Percentiles rank a stretch among this genome's conserved stretches.
These are phyloP conservation scores for Ochotona curzoniae DNA, from an alignment of 2,113 vertebrate genomes.

Conservation along the genomic window DNA sequence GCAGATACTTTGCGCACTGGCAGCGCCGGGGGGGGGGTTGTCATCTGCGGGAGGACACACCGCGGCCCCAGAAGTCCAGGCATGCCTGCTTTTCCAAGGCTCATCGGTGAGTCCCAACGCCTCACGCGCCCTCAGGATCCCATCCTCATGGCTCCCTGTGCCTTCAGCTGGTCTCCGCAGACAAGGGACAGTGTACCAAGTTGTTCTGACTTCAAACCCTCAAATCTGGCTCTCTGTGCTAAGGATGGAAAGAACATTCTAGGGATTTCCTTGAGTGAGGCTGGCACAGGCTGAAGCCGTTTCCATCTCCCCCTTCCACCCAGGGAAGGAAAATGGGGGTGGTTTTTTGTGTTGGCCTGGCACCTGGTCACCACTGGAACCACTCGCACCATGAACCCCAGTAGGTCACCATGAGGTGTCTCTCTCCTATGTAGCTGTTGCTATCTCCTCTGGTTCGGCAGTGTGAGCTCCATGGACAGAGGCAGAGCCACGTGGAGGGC, in stretches of 20 bases:
- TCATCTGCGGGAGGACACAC: background rate
- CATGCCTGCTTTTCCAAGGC: background rate
- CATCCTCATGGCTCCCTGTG: background rate
- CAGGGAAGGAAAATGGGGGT: background rate
- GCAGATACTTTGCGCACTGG: background rate
- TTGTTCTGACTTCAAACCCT: background rate
- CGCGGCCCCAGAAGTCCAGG: background rate
- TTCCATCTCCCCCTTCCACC: background rate
- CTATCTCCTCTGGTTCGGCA: background rate
- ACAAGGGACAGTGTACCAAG: background rate
- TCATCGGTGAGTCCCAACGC: background rate
- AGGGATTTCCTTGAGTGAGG: background rate
- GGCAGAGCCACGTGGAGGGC: background rate
- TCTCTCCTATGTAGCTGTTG: background rate
- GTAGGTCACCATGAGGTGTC: background rate
- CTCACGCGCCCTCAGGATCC: background rate
- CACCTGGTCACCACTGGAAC: background rate
- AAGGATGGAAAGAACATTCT: background rate
- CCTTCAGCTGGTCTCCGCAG: background rate
- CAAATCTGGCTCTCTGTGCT: background rate
- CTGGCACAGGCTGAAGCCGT: background rate
- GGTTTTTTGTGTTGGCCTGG: background rate
- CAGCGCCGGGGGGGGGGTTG: background rate
- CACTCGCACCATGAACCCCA: background rate
- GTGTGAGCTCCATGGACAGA: background rate